phyloP scores from a whole-genome alignment of 2,113 vertebrate species.

The Notothenia rossii region DNA sequence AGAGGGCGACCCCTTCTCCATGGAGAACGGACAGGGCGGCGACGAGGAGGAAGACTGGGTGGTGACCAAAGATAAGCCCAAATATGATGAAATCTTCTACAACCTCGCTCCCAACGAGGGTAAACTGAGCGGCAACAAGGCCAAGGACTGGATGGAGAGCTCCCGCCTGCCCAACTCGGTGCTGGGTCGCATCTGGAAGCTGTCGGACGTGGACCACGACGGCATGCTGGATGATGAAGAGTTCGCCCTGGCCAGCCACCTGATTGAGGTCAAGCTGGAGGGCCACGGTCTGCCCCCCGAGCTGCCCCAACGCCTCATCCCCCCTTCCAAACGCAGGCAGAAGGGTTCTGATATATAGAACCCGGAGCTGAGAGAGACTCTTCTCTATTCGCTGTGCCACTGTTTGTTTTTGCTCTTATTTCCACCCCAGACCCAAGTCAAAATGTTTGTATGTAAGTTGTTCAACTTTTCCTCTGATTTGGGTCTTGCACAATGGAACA shows the following conservation, averaged over 20 bases:
- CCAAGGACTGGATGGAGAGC: slow-evolving; percentile 94
- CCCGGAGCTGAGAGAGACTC: slow-evolving; percentile 37
- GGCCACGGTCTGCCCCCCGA: slow-evolving; percentile 91
- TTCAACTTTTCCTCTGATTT: slow-evolving; percentile 36
- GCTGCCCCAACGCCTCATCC: slow-evolving; percentile 89
- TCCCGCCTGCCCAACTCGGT: slow-evolving; percentile 94
- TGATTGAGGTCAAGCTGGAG: slow-evolving; percentile 94
- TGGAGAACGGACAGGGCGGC: slow-evolving; percentile 72
- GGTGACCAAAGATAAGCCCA: slow-evolving; percentile 95
- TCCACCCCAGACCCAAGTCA: slow-evolving; percentile 33
- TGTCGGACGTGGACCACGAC: slow-evolving; percentile 93
- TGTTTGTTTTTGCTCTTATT: slow-evolving; percentile 47
- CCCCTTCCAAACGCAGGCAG: slow-evolving; percentile 91
- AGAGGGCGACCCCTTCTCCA: slow-evolving; percentile 84
- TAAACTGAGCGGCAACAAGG: slow-evolving; percentile 92
- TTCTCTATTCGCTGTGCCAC: slow-evolving; percentile 46
- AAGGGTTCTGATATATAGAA: slow-evolving; percentile 88
- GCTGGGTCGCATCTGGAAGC: slow-evolving; percentile 94
- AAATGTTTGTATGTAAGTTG: slow-evolving; percentile 19
- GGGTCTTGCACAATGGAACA: slow-evolving; percentile 37
- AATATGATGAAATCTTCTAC: slow-evolving; percentile 96
- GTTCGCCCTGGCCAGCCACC: slow-evolving; percentile 93
- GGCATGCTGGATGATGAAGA: slow-evolving; percentile 96
- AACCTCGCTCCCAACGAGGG: slow-evolving; percentile 91
- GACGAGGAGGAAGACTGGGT: slow-evolving; percentile 90